phyloP scores from a whole-genome alignment of 2,113 vertebrate genomes.

The Sarotherodon lohbergeri region DNA sequence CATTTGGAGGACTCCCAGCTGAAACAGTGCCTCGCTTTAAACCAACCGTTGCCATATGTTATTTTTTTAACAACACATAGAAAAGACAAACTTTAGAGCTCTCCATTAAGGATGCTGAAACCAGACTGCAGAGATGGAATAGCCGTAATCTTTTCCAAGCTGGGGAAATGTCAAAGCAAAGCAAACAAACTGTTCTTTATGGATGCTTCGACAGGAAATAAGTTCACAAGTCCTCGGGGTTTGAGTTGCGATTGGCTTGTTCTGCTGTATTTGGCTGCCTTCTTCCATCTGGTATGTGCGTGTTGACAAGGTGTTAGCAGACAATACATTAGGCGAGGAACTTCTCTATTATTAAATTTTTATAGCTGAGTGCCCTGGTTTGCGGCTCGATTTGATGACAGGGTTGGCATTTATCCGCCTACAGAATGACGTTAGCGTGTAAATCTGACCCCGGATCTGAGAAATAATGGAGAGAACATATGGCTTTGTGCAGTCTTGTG shows the following conservation, averaged over 20 bases:
- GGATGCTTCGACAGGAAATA: conserved; percentile 19
- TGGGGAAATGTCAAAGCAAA: neutral
- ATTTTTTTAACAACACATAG: neutral
- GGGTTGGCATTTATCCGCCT: neutral
- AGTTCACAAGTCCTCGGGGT: conserved; percentile 4
- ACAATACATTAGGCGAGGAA: neutral
- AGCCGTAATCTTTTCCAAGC: conserved; percentile 20
- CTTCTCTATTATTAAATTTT: neutral
- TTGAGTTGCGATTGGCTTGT: neutral
- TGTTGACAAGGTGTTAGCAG: conserved; percentile 34
- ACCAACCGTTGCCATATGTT: neutral
- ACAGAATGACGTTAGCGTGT: neutral
- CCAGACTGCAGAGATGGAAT: neutral
- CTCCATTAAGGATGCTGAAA: neutral
- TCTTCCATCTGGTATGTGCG: conserved; percentile 19
- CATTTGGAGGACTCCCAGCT: neutral
- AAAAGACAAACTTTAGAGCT: neutral
- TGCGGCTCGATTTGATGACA: conserved; percentile 2
- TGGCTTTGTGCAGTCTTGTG: neutral
- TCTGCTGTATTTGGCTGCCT: neutral
- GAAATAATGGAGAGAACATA: conserved; percentile 11
- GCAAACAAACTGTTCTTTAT: conserved; percentile 31
- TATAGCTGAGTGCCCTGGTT: neutral
- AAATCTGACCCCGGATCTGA: neutral
- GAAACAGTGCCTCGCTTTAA: neutral